Evolutionary conservation across 2,797 vertebrate species (phyloP).

Genomic region (Propithecus perrieri): DNA sequence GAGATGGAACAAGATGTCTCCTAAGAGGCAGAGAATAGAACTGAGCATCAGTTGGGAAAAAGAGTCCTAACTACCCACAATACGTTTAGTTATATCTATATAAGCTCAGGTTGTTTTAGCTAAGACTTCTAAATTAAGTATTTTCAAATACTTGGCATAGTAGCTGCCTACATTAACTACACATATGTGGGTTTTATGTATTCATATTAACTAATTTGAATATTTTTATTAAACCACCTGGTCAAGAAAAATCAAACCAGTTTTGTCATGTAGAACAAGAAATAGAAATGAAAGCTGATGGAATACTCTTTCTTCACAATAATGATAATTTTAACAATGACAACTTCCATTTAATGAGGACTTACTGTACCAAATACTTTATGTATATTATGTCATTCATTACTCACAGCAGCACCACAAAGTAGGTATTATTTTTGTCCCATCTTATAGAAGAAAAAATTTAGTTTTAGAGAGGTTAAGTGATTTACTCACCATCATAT

Average conservation of each 20-base stretch:
- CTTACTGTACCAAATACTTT: background rate
- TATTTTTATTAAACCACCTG: slow-evolving; percentile 12
- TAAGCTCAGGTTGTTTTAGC: slow-evolving; percentile 37
- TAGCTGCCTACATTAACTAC: background rate
- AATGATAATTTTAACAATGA: background rate
- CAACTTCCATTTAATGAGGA: background rate
- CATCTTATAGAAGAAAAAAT: background rate
- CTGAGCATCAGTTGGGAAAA: background rate
- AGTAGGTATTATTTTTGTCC: background rate
- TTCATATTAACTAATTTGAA: background rate
- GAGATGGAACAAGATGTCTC: slow-evolving; percentile 54
- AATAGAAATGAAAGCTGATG: background rate
- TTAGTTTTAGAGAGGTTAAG: background rate
- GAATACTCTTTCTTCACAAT: background rate
- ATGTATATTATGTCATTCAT: background rate
- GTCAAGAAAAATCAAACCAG: slow-evolving; percentile 47
- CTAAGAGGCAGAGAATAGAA: slow-evolving; percentile 50
- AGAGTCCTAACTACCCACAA: slow-evolving; percentile 24
- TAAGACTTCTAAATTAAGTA: slow-evolving; percentile 40
- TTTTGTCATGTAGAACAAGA: background rate
- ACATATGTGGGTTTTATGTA: background rate
- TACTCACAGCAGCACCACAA: background rate
- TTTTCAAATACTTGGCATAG: slow-evolving; percentile 49
- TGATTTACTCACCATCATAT: background rate
- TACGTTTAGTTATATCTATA: slow-evolving; percentile 26